Evolutionary conservation across 2,797 vertebrate species (phyloP).

Genomic region (Sebastes flavidus): DNA sequence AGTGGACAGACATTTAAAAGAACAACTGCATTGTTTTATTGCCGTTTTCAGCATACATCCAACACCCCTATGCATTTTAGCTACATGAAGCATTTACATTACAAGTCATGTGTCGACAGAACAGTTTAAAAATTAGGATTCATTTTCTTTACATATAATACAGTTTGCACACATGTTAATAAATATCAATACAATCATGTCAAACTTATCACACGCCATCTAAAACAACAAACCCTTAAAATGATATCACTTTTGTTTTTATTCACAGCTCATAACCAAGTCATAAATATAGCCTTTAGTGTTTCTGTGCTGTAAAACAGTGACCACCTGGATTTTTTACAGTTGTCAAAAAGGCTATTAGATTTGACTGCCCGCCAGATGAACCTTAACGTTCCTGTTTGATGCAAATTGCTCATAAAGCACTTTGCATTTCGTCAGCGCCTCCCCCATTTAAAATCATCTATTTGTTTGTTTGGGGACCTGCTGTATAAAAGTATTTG

Average conservation of each 20-base stretch:
- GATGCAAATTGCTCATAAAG: slow-evolving; percentile 38
- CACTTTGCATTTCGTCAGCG: slow-evolving; percentile 12
- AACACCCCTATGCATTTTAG: slow-evolving; percentile 79
- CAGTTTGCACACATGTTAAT: slow-evolving; percentile 86
- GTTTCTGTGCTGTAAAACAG: slow-evolving; percentile 64
- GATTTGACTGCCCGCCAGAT: slow-evolving; percentile 43
- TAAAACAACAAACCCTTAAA: slow-evolving; percentile 77
- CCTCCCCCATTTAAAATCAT: slow-evolving; percentile 16
- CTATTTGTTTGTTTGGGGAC: slow-evolving; percentile 23
- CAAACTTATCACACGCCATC: slow-evolving; percentile 78
- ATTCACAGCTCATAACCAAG: slow-evolving; percentile 77
- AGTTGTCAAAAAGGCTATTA: slow-evolving; percentile 55
- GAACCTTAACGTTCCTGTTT: slow-evolving; percentile 33
- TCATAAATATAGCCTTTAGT: slow-evolving; percentile 70
- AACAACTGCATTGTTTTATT: slow-evolving; percentile 83
- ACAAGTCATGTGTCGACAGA: slow-evolving; percentile 73
- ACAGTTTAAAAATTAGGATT: slow-evolving; percentile 85
- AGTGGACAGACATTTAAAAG: slow-evolving; percentile 47
- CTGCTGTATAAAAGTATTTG: slow-evolving; percentile 42
- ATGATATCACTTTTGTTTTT: slow-evolving; percentile 63
- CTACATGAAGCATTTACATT: slow-evolving; percentile 85
- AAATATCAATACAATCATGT: slow-evolving; percentile 87
- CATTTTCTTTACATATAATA: slow-evolving; percentile 87
- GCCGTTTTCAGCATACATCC: slow-evolving; percentile 80
- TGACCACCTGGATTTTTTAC: slow-evolving; percentile 51